These are phyloP conservation scores for Temnothorax curvispinosus DNA, from an alignment of 1,140 invertebrate genomes.

Conservation along the genomic window DNA sequence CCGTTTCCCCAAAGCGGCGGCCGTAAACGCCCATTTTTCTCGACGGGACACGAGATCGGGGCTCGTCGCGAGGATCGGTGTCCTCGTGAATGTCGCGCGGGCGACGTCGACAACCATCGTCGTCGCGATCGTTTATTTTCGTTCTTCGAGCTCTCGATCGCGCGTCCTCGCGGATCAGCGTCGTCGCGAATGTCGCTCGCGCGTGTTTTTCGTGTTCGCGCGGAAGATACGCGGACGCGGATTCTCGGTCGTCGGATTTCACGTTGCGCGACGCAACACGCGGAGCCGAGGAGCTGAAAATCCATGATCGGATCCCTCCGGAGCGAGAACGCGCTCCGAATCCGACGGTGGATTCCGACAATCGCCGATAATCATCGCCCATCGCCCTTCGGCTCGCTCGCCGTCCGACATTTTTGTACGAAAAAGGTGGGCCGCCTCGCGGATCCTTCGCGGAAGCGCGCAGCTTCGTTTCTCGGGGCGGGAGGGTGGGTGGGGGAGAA, in stretches of 20 bases:
- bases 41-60: conserved; percentile 25
- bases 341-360: not conserved
- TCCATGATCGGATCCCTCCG: not conserved
- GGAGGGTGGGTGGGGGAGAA: not conserved
- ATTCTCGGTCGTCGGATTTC: not conserved
- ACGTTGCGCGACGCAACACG: too few species aligned
- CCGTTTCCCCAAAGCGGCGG: conserved; percentile 60
- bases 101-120: not conserved
- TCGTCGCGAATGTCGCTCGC: not conserved
- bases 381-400: not conserved
- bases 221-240: not conserved
- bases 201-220: too few species aligned
- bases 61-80: not conserved
- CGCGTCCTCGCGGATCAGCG: not conserved
- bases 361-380: not conserved
- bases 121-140: not conserved
- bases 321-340: not conserved
- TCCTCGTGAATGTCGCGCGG: not conserved
- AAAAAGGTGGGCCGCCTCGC: not conserved
- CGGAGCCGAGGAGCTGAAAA: not conserved
- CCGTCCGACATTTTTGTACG: conserved; percentile 38
- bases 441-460: not conserved
- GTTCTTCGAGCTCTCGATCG: not conserved
- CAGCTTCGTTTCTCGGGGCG: not conserved
- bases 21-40: conserved; percentile 81